Evolutionary conservation across 2,888 invertebrate genomes (phyloP).

Genomic region (Eilema caniola): DNA sequence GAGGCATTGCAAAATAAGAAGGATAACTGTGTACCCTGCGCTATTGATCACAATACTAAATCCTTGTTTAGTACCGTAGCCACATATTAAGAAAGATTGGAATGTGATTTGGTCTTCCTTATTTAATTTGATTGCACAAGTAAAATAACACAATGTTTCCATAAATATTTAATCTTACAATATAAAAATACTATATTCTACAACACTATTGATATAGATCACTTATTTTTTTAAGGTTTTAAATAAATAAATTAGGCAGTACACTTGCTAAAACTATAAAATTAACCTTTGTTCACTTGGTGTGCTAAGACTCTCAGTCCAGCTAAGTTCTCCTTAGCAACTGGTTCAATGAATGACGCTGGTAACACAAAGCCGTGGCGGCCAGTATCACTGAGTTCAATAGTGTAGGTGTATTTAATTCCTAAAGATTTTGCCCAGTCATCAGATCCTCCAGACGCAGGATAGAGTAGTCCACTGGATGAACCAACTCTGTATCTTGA

Average conservation of each 20-base stretch:
- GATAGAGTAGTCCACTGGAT: conserved; percentile 92
- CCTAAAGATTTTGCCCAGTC: conserved; percentile 96
- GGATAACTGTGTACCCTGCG: too few species aligned
- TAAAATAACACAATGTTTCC: not conserved
- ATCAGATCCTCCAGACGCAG: conserved; percentile 94
- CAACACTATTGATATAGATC: not conserved
- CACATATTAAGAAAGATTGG: too few species aligned
- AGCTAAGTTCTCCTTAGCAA: conserved; percentile 92
- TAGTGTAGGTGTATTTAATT: conserved; percentile 95
- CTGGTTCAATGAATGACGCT: conserved; percentile 90
- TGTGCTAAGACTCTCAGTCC: conserved; percentile 88
- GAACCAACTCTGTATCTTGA: conserved; percentile 91
- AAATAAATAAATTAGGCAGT: conserved; percentile 38
- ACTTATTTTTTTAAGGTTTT: not conserved
- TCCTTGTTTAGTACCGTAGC: not conserved
- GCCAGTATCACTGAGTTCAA: conserved; percentile 95
- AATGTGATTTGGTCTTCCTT: too few species aligned
- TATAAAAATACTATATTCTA: not conserved
- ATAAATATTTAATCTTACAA: conserved; percentile 15
- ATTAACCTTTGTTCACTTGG: conserved; percentile 55
- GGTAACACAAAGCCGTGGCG: conserved; percentile 95
- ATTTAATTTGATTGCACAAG: not conserved
- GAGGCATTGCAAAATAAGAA: not conserved
- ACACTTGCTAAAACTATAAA: conserved; percentile 18
- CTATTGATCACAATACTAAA: too few species aligned